Conservation (phyloP, 2,888 invertebrate species). For the Carpatolechia fugitivella region DNA sequence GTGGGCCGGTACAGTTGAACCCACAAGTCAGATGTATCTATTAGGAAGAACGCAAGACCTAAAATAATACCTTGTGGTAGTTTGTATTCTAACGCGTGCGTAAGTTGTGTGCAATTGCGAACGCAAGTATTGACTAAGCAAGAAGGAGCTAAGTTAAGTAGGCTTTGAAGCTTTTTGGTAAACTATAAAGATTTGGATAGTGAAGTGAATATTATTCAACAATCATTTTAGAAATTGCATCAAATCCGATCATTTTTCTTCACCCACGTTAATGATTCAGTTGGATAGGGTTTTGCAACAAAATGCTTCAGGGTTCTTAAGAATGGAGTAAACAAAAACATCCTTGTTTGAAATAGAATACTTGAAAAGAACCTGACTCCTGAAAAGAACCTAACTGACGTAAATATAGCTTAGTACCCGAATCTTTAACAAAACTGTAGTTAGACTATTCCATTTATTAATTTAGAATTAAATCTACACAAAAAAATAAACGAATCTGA, state of each 20-base stretch:
- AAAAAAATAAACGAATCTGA: no score
- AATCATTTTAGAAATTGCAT: conserved; percentile 3
- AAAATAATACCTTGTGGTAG: background rate
- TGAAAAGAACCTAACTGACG: no score
- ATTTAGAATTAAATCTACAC: no score
- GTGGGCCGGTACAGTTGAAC: background rate
- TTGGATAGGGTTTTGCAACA: background rate
- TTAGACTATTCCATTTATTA: no score
- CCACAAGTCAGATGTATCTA: background rate
- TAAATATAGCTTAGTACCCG: no score
- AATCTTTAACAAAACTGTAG: no score
- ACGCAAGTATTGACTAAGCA: background rate
- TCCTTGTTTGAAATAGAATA: no score
- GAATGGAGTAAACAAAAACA: no score
- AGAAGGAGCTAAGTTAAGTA: background rate
- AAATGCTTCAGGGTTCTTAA: no score
- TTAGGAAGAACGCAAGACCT: background rate
- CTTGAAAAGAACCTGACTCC: no score
- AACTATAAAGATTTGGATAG: conserved; percentile 2
- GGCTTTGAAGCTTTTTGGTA: background rate
- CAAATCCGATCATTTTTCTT: conserved; percentile 1
- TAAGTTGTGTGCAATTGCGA: background rate
- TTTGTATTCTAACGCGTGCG: background rate
- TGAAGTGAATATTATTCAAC: background rate
- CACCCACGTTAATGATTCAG: background rate